phyloP scores from a whole-genome alignment of 2,888 invertebrate species.

The Hesperia comma region DNA sequence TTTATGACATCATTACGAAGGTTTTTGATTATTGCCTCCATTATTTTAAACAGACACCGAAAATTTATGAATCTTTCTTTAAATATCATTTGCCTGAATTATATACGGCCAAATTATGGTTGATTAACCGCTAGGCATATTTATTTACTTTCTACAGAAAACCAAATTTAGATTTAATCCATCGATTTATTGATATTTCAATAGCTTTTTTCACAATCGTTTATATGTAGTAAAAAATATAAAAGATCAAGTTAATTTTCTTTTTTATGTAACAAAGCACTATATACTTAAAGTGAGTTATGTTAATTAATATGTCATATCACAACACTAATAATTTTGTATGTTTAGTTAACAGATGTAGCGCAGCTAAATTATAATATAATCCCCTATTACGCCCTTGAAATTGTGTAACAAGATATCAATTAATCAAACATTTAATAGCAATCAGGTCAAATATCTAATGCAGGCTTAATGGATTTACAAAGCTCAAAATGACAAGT shows the following conservation, averaged over 20 bases:
- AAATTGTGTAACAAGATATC: conserved; percentile 31
- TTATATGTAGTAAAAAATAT: too few species aligned
- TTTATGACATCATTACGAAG: conserved; percentile 31
- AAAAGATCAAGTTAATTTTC: too few species aligned
- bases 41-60: conserved; percentile 19
- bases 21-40: conserved; percentile 31
- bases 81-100: background rate
- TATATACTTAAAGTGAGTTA: too few species aligned
- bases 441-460: conserved; percentile 28
- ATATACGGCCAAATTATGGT: background rate
- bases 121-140: background rate
- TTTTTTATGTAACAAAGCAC: too few species aligned
- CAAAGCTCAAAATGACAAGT: conserved; percentile 26
- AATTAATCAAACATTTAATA: conserved; percentile 37
- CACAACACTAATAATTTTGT: background rate
- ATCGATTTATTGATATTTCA: too few species aligned
- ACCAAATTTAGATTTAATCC: too few species aligned
- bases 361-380: conserved; percentile 5
- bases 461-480: conserved; percentile 25
- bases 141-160: too few species aligned
- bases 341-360: background rate
- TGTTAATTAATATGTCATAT: background rate
- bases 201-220: too few species aligned
- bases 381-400: conserved; percentile 16
- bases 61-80: conserved; percentile 12